phyloP scores from a whole-genome alignment of 2,888 invertebrate species.

The Drosophila subsilvestris region DNA sequence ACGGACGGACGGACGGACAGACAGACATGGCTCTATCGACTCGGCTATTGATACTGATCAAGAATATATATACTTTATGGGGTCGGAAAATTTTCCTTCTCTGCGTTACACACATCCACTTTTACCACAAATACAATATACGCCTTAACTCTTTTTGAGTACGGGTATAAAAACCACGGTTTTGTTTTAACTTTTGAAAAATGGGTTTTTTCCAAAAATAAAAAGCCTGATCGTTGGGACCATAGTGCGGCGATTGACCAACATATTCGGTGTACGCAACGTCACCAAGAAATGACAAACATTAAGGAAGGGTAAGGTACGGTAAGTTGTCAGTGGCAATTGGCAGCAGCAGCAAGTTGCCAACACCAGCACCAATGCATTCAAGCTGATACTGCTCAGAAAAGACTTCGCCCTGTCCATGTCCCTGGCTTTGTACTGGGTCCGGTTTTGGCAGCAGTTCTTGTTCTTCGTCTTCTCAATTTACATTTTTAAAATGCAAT shows the following conservation, averaged over 20 bases:
- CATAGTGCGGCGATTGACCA: conserved; percentile 8
- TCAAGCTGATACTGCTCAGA: not conserved
- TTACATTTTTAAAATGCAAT: conserved; percentile 78
- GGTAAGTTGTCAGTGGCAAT: conserved; percentile 46
- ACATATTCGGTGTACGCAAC: conserved; percentile 36
- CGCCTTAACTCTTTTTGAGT: no score
- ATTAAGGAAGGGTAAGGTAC: conserved; percentile 34
- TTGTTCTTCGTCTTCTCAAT: conserved; percentile 42
- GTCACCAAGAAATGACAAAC: not conserved
- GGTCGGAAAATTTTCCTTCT: no score
- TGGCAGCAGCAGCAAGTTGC: conserved; percentile 21
- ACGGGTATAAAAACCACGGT: no score
- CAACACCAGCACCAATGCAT: not conserved
- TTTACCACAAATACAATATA: no score
- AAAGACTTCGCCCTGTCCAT: not conserved
- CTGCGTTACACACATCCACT: no score
- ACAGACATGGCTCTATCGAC: no score
- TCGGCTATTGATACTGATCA: no score
- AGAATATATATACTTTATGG: no score
- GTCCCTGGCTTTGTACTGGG: conserved; percentile 23
- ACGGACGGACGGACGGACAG: no score
- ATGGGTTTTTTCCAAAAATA: no score
- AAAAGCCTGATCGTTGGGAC: no score
- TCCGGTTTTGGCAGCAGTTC: not conserved
- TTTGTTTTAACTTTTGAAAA: no score